A percentile compares a stretch with the other conserved stretches of the same genome.
These are phyloP conservation scores for Drosophila tripunctata DNA, from an alignment of 2,888 invertebrate genomes.

Conservation along the genomic window DNA sequence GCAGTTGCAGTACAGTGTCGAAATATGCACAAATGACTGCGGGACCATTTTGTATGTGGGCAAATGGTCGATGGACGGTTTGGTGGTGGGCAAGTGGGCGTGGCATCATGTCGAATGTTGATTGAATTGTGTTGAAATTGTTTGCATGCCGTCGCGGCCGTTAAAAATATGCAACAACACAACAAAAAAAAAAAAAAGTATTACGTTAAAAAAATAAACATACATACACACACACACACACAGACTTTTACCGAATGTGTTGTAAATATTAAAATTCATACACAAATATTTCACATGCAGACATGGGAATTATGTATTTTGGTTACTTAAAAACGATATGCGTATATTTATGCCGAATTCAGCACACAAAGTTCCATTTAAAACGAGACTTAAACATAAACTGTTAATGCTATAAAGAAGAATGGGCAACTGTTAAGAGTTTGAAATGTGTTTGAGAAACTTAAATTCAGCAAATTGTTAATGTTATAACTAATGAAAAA, in stretches of 20 bases:
- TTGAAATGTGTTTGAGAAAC: neutral
- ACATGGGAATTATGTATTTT: constrained; percentile 55
- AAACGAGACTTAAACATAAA: constrained; percentile 18
- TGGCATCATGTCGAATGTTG: constrained; percentile 72
- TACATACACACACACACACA: constrained; percentile 8
- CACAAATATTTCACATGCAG: constrained; percentile 53
- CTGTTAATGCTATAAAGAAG: constrained; percentile 19
- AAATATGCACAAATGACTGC: constrained; percentile 84
- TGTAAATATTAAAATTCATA: constrained; percentile 67
- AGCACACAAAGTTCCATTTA: constrained; percentile 11
- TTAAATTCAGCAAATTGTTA: constrained; percentile 33
- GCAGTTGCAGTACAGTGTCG: constrained; percentile 84
- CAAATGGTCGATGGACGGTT: no score
- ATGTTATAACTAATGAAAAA: constrained; percentile 9
- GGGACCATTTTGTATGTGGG: neutral
- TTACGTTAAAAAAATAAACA: constrained; percentile 26
- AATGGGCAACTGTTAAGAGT: neutral
- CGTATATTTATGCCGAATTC: constrained; percentile 55
- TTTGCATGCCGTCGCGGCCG: constrained; percentile 59
- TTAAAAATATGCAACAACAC: constrained; percentile 64
- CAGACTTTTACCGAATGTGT: neutral
- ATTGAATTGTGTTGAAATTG: constrained; percentile 80
- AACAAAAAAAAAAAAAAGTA: constrained; percentile 43
- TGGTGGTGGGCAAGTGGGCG: constrained; percentile 5
- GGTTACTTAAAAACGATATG: constrained; percentile 64